Evolutionary conservation across 2,888 invertebrate genomes (phyloP).

Genomic region (Epinotia brunnichana): DNA sequence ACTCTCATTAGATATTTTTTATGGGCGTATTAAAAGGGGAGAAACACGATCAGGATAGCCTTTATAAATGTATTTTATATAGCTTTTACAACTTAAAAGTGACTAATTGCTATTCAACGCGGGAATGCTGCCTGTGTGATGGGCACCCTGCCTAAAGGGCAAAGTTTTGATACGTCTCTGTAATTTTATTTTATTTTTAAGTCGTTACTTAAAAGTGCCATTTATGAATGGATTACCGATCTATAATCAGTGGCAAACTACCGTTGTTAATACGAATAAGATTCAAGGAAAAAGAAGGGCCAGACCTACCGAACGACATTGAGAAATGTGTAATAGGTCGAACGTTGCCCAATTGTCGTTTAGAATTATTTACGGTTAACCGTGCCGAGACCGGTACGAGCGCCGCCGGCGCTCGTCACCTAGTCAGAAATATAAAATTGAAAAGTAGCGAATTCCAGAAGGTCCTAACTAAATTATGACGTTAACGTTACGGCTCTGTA

Average conservation of each 20-base stretch:
- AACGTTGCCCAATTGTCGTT: constrained; percentile 7
- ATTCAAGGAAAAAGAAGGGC: constrained; percentile 25
- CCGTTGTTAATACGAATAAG: constrained; percentile 19
- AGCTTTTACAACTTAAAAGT: background rate
- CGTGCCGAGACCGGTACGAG: background rate
- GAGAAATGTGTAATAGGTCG: constrained; percentile 11
- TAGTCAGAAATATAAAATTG: no score
- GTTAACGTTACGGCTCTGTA: no score
- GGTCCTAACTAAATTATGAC: no score
- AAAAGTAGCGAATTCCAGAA: no score
- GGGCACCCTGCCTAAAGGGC: no score
- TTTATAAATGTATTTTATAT: background rate
- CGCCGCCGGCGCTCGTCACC: no score
- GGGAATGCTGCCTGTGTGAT: no score
- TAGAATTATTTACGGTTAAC: background rate
- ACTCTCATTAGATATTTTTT: constrained; percentile 37
- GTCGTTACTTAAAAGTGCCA: background rate
- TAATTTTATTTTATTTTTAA: no score
- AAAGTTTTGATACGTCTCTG: no score
- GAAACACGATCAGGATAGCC: background rate
- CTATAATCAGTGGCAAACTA: constrained; percentile 3
- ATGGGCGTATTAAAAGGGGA: background rate
- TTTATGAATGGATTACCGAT: background rate
- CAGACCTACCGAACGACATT: constrained; percentile 12
- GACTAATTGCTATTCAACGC: no score